These are phyloP conservation scores for Spatula clypeata DNA, from an alignment of 2,797 vertebrate species.

Conservation along the genomic window DNA sequence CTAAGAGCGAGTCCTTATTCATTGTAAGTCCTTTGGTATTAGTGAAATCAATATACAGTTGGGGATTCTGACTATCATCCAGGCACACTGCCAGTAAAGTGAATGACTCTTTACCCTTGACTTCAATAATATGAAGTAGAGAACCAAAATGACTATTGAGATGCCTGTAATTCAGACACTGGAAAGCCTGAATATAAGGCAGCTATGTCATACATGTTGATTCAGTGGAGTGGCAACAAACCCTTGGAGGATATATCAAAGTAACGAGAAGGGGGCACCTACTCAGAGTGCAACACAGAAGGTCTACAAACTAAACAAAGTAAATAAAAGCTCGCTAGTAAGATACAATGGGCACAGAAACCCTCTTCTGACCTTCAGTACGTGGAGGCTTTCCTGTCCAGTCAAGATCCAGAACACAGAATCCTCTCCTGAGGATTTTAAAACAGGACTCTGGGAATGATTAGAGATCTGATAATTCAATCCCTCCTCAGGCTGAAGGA, in stretches of 20 bases:
- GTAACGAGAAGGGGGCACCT: background rate
- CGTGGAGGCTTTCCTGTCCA: background rate
- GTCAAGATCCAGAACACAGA: background rate
- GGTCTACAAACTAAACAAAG: background rate
- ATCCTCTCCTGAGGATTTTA: background rate
- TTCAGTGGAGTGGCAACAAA: background rate
- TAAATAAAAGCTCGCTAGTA: background rate
- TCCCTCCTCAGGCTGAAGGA: background rate
- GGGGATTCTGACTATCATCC: background rate
- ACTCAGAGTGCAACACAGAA: background rate
- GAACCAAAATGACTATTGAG: background rate
- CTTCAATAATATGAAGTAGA: background rate
- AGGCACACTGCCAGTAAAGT: background rate
- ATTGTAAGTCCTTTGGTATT: background rate
- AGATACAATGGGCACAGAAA: background rate
- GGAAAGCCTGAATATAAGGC: background rate
- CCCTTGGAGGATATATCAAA: background rate
- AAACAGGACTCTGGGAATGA: background rate
- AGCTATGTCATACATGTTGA: background rate
- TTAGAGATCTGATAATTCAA: background rate
- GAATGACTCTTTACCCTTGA: conserved; percentile 2
- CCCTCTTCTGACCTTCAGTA: background rate
- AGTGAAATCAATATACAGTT: background rate
- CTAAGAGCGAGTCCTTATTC: background rate
- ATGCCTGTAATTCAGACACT: background rate